Percentiles rank a stretch among this genome's conserved stretches.
Conservation (phyloP, 2,888 invertebrate genomes). For the Idaea biselata region DNA sequence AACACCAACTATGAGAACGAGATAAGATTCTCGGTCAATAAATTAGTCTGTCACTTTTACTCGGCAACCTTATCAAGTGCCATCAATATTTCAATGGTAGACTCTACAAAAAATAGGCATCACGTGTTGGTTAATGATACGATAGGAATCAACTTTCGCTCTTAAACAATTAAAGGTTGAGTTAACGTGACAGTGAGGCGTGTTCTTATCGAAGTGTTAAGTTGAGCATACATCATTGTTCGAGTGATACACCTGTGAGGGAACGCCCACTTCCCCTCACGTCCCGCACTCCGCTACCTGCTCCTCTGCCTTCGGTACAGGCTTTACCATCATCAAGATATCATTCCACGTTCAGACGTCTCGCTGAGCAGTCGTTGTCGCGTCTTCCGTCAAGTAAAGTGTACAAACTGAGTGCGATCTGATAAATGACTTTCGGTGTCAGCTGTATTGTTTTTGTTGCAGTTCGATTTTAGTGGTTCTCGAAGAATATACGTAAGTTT, state of each 20-base stretch:
- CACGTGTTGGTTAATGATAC: constrained; percentile 39
- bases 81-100: constrained; percentile 41
- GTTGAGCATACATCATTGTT: constrained; percentile 75
- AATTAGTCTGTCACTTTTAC: constrained; percentile 57
- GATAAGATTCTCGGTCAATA: constrained; percentile 33
- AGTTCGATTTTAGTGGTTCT: constrained; percentile 24
- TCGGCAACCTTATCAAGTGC: constrained; percentile 47
- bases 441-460: constrained; percentile 38
- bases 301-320: constrained; percentile 48
- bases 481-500: constrained; percentile 14
- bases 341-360: constrained; percentile 67
- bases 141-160: constrained; percentile 52
- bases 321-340: constrained; percentile 63
- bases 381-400: constrained; percentile 42
- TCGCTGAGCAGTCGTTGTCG: constrained; percentile 49
- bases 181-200: constrained; percentile 72
- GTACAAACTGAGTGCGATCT: constrained; percentile 59
- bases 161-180: constrained; percentile 61
- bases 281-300: constrained; percentile 35
- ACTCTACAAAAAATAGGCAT: constrained; percentile 33
- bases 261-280: constrained; percentile 50
- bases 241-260: constrained; percentile 70
- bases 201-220: constrained; percentile 68
- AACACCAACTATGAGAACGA: constrained; percentile 16
- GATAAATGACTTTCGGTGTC: constrained; percentile 53